These are phyloP conservation scores for Mesocentrotus franciscanus DNA, from an alignment of 53 echinoderm and acorn worm species.

Conservation along the genomic window DNA sequence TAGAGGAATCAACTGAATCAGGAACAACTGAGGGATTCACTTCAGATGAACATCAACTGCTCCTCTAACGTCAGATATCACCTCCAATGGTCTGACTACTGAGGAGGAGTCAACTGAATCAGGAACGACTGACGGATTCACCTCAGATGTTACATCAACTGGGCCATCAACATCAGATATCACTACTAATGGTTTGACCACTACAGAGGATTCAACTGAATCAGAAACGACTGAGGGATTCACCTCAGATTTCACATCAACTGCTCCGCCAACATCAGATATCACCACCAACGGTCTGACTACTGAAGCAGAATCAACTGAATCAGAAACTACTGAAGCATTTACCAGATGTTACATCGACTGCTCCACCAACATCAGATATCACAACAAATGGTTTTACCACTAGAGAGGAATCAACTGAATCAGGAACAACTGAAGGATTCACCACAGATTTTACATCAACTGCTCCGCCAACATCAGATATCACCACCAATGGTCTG, in stretches of 20 bases:
- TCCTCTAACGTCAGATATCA: neutral
- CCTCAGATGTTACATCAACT: neutral
- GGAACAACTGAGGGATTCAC: too few relatives aligned
- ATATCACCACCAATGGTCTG: neutral
- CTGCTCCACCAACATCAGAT: too few relatives aligned
- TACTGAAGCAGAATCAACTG: too few relatives aligned
- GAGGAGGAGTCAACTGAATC: neutral
- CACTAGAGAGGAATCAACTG: constrained; percentile 17
- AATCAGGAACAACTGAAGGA: neutral
- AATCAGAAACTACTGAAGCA: neutral
- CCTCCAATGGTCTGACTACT: neutral
- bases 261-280: too few relatives aligned
- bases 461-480: neutral
- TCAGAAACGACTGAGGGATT: neutral
- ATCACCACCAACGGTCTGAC: too few relatives aligned
- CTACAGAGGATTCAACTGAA: constrained; percentile 8
- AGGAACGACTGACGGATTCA: neutral
- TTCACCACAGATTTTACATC: neutral
- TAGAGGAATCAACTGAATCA: too few relatives aligned
- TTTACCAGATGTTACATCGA: too few relatives aligned
- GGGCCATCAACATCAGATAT: neutral
- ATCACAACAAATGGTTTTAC: too few relatives aligned
- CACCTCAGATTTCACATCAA: neutral
- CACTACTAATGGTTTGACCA: neutral
- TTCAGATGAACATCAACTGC: constrained; percentile 17